These are phyloP conservation scores for Rhea pennata DNA, from an alignment of 2,113 vertebrate species.

Conservation along the genomic window DNA sequence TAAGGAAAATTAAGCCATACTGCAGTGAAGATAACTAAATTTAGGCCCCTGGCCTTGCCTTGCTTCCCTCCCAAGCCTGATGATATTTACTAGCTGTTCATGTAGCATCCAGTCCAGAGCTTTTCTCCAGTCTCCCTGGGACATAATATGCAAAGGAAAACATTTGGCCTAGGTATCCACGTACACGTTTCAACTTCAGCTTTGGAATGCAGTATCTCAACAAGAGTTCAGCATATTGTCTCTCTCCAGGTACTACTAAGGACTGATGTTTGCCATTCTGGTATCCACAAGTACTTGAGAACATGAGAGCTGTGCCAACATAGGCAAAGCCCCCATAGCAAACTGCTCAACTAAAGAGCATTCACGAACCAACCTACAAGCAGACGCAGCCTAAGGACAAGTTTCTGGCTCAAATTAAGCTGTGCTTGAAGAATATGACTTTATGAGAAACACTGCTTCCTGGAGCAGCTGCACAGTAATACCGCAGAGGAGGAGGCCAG, in stretches of 20 bases:
- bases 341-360: background rate
- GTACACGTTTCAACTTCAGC: background rate
- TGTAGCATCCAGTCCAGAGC: background rate
- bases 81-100: background rate
- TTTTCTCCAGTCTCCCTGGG: background rate
- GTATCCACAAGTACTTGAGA: background rate
- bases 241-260: background rate
- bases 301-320: background rate
- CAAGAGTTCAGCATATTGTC: background rate
- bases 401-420: background rate
- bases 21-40: background rate
- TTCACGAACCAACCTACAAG: background rate
- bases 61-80: background rate
- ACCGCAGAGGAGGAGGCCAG: background rate
- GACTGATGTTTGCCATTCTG: background rate
- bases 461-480: background rate
- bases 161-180: background rate
- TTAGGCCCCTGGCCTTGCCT: accelerated
- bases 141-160: background rate
- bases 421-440: background rate
- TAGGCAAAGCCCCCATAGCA: background rate
- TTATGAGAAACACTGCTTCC: background rate
- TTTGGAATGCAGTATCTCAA: constrained; percentile 32
- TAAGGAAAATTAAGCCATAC: background rate
- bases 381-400: background rate